A percentile compares a stretch with the other conserved stretches of the same genome.
Evolutionary conservation across 1,140 invertebrate species (phyloP).

Genomic region (Drosophila sp.): DNA sequence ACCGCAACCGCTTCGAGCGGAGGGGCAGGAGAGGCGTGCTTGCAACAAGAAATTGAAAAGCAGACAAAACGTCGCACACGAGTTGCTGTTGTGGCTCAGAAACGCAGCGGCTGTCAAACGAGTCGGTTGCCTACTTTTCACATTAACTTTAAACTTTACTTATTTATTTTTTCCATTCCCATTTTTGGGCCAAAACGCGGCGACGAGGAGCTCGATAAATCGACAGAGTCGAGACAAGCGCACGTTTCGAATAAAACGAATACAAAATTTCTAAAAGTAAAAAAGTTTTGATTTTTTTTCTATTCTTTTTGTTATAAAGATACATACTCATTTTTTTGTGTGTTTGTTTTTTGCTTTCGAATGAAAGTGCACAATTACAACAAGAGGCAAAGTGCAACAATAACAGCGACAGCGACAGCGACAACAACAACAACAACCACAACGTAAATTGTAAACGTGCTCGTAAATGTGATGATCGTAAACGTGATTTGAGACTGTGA

Average conservation of each 20-base stretch:
- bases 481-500: constrained; percentile 16
- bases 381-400: constrained; percentile 24
- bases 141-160: constrained; percentile 33
- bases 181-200: constrained; percentile 1
- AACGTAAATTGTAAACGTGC: constrained; percentile 49
- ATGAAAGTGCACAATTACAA: constrained; percentile 67
- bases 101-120: constrained; percentile 81
- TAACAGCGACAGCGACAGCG: constrained; percentile 17
- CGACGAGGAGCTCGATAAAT: constrained; percentile 11
- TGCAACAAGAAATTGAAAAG: constrained; percentile 55
- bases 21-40: constrained; percentile 23
- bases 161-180: constrained; percentile 10
- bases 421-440: constrained; percentile 18
- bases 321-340: constrained; percentile 14
- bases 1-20: constrained; percentile 11
- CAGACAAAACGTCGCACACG: constrained; percentile 76
- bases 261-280: constrained; percentile 13
- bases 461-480: constrained; percentile 33
- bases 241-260: constrained; percentile 11
- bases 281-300: constrained; percentile 18
- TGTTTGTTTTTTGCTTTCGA: constrained; percentile 26
- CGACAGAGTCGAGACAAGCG: constrained; percentile 1
- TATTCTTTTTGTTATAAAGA: constrained; percentile 14
- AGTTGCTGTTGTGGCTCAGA: constrained; percentile 76
- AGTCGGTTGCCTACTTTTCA: constrained; percentile 65